These are phyloP conservation scores for Aphrophora alni DNA, from an alignment of 2,888 invertebrate species.

Conservation along the genomic window DNA sequence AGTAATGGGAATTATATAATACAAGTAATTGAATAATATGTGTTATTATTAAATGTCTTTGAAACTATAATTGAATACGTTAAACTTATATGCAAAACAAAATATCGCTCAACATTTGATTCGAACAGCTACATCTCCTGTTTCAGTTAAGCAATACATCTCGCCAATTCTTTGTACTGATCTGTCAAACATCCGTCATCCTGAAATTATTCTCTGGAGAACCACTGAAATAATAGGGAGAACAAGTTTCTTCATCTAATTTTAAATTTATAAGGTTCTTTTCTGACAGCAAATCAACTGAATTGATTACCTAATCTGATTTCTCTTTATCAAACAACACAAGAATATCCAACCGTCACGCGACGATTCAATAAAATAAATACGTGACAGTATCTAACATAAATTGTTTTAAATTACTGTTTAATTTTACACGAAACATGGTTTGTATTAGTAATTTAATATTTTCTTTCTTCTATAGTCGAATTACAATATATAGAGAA, in stretches of 20 bases:
- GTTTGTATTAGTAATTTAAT: no score
- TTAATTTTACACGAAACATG: no score
- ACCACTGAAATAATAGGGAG: not conserved
- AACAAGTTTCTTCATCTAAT: not conserved
- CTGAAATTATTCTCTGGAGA: not conserved
- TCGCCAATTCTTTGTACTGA: not conserved
- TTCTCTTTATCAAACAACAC: not conserved
- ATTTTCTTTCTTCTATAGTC: no score
- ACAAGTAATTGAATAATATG: no score
- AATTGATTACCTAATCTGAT: not conserved
- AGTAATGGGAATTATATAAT: no score
- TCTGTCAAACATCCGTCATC: not conserved
- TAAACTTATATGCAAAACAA: not conserved
- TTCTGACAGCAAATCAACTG: not conserved
- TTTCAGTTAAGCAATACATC: not conserved
- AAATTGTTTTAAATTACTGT: no score
- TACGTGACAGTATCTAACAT: no score
- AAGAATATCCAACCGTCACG: not conserved
- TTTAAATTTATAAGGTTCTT: not conserved
- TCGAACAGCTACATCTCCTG: not conserved
- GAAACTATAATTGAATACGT: no score
- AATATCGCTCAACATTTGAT: not conserved
- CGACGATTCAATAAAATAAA: not conserved
- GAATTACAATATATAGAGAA: no score
- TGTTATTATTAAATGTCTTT: no score